These are phyloP conservation scores for Microcebus ravelobensis DNA, from an alignment of 2,113 vertebrate genomes.

Conservation along the genomic window DNA sequence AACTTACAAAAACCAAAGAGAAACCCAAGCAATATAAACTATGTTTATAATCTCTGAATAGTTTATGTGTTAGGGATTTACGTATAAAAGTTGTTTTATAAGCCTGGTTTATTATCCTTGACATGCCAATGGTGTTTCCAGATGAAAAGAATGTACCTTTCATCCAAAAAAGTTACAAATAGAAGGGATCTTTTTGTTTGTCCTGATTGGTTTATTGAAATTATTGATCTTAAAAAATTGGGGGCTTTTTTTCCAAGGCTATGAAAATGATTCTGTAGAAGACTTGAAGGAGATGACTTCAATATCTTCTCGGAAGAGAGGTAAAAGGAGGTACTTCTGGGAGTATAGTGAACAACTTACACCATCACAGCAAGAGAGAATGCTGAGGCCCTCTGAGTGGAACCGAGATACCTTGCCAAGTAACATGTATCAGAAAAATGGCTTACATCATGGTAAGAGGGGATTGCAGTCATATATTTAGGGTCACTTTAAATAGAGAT, in stretches of 20 bases:
- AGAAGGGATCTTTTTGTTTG: slow-evolving; percentile 32
- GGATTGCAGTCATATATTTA: background rate
- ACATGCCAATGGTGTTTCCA: background rate
- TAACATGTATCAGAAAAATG: slow-evolving; percentile 99
- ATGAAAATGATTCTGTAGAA: slow-evolving; percentile 95
- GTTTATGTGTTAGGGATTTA: slow-evolving; percentile 33
- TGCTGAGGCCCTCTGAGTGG: slow-evolving; percentile 98
- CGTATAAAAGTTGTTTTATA: background rate
- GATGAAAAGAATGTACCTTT: background rate
- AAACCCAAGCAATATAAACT: background rate
- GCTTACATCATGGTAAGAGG: slow-evolving; percentile 92
- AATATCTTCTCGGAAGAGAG: slow-evolving; percentile 95
- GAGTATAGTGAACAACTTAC: slow-evolving; percentile 98
- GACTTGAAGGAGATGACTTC: slow-evolving; percentile 95
- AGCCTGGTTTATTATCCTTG: slow-evolving; percentile 29
- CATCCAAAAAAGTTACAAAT: background rate
- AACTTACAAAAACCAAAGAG: slow-evolving; percentile 10
- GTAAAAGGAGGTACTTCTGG: slow-evolving; percentile 98
- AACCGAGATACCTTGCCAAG: slow-evolving; percentile 96
- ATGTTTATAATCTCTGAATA: slow-evolving; percentile 19
- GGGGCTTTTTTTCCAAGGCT: slow-evolving; percentile 87
- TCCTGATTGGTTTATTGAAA: slow-evolving; percentile 29
- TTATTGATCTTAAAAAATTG: slow-evolving; percentile 26
- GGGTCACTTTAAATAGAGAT: background rate
- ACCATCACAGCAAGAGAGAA: slow-evolving; percentile 94